Evolutionary conservation across 2,113 vertebrate species (phyloP), one percentile per base, ranked within the genome.

Genomic region (Ahaetulla prasina): DNA sequence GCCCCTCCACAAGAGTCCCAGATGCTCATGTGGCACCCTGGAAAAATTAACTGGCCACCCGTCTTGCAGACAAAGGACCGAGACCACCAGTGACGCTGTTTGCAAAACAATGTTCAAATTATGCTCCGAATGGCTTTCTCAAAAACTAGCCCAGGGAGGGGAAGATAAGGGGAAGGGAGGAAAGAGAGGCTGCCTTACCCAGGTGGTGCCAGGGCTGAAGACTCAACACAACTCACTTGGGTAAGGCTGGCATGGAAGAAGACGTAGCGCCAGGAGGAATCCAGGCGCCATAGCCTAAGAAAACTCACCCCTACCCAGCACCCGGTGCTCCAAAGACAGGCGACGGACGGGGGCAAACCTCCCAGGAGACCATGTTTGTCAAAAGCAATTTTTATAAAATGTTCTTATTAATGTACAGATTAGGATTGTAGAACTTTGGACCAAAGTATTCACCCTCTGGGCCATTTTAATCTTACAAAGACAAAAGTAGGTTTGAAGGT

Each of bases 271-370:
- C 9, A 12, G 25, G 27, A 60, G 57, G 63, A 5, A n/a, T 4
- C 30, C 30, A n/a, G 30, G 12, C 0, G 16, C 68, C 2, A 0
- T 30, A 63, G n/a, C 68, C n/a, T 39, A 39, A n/a, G 14, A 35
- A 35, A 74, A 35, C 6, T 35, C 14, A 2, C n/a, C n/a, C n/a
- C 1, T 6, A 0, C 5, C n/a, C 14, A 35, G 14, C 14, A 6
- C n/a, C 63, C 2, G n/a, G 63, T 0, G 5, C 30, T 16, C 68
- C 68, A 74, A 18, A 74, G n/a, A 2, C 68, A 74, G 68, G 7
- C 6, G 5, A 0, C 0, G 27, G 4, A 16, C 4, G 14, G 30
- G 60, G 4, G 11, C 3, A 6, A n/a, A 35, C 16, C n/a, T 74
- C 27, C 60, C 27, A 12, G 3, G 10, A n/a, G 10, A 11, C 27